Evolutionary conservation across 2,888 invertebrate genomes (phyloP), one percentile per base, ranked within the genome.

Genomic region (Synergus gifuensis): DNA sequence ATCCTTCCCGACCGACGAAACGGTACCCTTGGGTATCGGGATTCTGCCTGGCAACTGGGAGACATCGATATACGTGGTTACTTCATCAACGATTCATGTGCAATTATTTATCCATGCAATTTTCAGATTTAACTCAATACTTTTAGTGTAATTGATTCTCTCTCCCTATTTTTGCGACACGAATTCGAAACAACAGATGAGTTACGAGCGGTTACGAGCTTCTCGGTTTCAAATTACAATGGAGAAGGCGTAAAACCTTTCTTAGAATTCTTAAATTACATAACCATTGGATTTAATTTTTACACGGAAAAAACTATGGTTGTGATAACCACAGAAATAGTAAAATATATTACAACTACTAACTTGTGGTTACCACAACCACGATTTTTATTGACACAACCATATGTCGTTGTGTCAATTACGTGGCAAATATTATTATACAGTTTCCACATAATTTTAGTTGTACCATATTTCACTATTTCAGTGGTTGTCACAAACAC

Each of bases 21-120:
- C 77, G 76, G 77, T 79, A 83, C 76, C 79, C 78, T 58, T 63
- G 40, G 42, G 67, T 78, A 79, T 69, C 40, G 69, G 77, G 82
- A 82, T 82, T 67, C 77, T 76, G 76, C 79, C 78, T 76, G 76
- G 76, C 77, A 73, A 79, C 81, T 79, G 73, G 49, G 60, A 79
- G 79, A 82, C 67, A 81, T 81, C 77, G 81, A 81, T 80, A 81
- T 76, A 58, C 76, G 79, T 60, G 79, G 78, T 82, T 79, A 73
- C 79, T 54, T 78, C 79, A 76, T 78, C 78, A 77, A n/a, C 60
- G 73, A 78, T 79, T 69, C 69, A 69, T 8, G 28, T 49, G 14
- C 28, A 28, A 69, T 69, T 69, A 49, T 46, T 69, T 69, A 69
- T 69, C 28, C 46, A 18, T 46, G 46, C 22, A 28, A 28, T 69